Base-by-base conservation (phyloP, 2,888 invertebrate species). In the Thera obeliscata region DNA sequence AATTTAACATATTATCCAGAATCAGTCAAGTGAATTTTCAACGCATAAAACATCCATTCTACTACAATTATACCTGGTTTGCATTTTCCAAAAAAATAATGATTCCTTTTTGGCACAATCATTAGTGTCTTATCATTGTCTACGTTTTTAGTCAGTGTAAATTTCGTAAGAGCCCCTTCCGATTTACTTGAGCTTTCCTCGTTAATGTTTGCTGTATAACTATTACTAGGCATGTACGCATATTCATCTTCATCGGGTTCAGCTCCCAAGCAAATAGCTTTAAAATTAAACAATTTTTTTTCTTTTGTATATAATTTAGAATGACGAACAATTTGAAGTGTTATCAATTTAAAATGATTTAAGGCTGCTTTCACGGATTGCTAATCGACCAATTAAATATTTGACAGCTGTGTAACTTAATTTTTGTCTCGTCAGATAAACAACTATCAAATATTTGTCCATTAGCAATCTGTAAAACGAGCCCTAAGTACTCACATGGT, bases 61-160 rank as follows among this genome's bases (percentile, higher is more conserved):
- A 22, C n/a, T 8, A n/a, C 22, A 3, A 43, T 41, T 57, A 61
- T 81, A 87, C 93, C 93, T 83, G 88, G 89, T 81, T 91, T 93
- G 72, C 89, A 91, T 78, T 82, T 89, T 67, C 91, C 90, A 67
- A 92, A 84, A 67, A 90, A 81, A 55, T 73, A 73, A 73, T 81
- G 84, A 49, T 82, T 78, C 61, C 69, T 77, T 62, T 68, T 77
- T 12, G 75, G 49, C 9, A 71, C 59, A 46, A 70, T 67, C 35
- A 71, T 64, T 49, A 69, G 64, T 11, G 69, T 59, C 41, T 73
- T 67, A 55, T 67, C 49, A 36, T 72, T 67, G 50, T 76, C 64
- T 60, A 62, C 70, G 22, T 74, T 78, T 76, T 85, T 84, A 2
- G 76, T 75, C 50, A 86, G 73, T 11, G 76, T 71, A 56, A 77